These are phyloP conservation scores for Brachionus manjavacas DNA, from an alignment of 1,140 invertebrate species.

Conservation along the genomic window DNA sequence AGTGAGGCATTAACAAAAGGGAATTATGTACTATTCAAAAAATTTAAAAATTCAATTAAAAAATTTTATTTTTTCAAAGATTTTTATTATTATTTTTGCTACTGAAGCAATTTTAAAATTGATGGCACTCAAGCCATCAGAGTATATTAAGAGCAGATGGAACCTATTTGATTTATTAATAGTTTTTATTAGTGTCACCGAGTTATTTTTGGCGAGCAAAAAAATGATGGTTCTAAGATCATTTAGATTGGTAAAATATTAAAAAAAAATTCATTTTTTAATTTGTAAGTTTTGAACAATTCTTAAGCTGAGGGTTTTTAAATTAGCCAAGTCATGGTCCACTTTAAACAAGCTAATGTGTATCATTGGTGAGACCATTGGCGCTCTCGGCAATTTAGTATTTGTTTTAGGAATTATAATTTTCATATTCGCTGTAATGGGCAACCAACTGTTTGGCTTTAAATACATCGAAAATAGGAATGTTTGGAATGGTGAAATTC, in stretches of 20 bases:
- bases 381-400: constrained; percentile 92
- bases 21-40: constrained; percentile 18
- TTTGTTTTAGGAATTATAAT: constrained; percentile 96
- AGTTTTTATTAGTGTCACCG: constrained; percentile 85
- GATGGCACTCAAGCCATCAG: constrained; percentile 92
- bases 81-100: constrained; percentile 84
- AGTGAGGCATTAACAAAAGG: constrained; percentile 61
- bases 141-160: constrained; percentile 98
- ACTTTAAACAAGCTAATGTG: constrained; percentile 95
- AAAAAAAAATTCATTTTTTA: constrained; percentile 45
- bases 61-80: constrained; percentile 79
- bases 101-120: constrained; percentile 90
- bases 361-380: constrained; percentile 95
- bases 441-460: constrained; percentile 93
- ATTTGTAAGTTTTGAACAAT: no score
- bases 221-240: constrained; percentile 92
- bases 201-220: constrained; percentile 80
- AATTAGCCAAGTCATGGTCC: constrained; percentile 97
- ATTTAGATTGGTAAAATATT: constrained; percentile 69
- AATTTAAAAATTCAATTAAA: constrained; percentile 62
- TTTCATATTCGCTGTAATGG: constrained; percentile 97
- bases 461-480: constrained; percentile 64
- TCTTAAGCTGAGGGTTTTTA: constrained; percentile 90
- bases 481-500: constrained; percentile 46
- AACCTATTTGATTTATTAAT: constrained; percentile 99